Evolutionary conservation across 2,113 vertebrate genomes (phyloP), one percentile per base, ranked within the genome.

Genomic region (Lampris incognitus): DNA sequence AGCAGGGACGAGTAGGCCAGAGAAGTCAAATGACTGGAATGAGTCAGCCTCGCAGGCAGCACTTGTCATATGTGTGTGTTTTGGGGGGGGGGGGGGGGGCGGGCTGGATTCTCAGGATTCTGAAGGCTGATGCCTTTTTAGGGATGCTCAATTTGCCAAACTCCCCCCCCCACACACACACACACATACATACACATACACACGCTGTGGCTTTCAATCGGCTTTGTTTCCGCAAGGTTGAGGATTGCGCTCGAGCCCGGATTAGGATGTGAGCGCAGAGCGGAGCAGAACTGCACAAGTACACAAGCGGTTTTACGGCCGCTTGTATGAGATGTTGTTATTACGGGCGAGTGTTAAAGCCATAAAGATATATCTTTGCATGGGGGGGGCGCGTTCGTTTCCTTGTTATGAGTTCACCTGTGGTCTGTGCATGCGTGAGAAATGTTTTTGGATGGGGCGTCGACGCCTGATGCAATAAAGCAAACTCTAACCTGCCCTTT

Each of bases 41-140:
- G 83, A 72, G 68, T 74, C 69, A 37, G 66, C 49, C 50, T 74
- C 69, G 70, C 4, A 3, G 83, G 81, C 72, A 72, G 67, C 73
- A 74, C 87, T 87, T 72, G 72, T 10, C 1, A 56, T 82, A 79
- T 83, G 85, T 85, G 86, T 87, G 77, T 86, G 75, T 78, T 24
- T 24, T 24, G 24, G 24, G 24, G 24, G 24, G 24, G 0, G 24
- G 0, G 24, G 24, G 24, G 24, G 56, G 73, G 82, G 71, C 86
- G 73, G 49, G 57, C 74, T 0, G 69, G 84, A 90, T 86, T 90
- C 82, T 63, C 57, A 0, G 61, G n/a, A 89, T 81, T 63, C 40
- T 24, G 37, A 6, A 1, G 57, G 74, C 72, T 77, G 13, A 64
- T 39, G 41, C 42, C 51, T 70, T 72, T 83, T 76, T 78, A 11